phyloP scores from a whole-genome alignment of 2,888 invertebrate genomes.

The Epistrophe eligans region DNA sequence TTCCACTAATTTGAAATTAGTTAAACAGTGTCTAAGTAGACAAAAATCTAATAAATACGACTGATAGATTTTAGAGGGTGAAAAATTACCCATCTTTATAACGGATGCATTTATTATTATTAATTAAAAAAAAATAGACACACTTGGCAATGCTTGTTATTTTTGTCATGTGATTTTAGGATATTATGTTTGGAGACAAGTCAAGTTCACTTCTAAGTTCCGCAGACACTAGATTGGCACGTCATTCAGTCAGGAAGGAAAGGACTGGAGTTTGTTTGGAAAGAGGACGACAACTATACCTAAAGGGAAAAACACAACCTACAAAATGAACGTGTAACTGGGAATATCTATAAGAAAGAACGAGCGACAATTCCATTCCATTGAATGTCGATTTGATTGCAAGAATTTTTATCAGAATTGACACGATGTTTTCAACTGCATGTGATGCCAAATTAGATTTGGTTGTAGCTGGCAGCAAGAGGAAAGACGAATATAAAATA shows the following conservation, averaged over 20 bases:
- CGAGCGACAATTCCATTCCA: constrained; percentile 38
- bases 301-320: background rate
- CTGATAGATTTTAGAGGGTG: no score
- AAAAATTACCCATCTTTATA: no score
- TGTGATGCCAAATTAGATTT: constrained; percentile 64
- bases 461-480: background rate
- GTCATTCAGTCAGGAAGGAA: constrained; percentile 3
- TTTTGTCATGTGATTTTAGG: background rate
- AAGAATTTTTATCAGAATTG: constrained; percentile 63
- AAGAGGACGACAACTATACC: background rate
- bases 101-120: no score
- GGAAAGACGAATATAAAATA: background rate
- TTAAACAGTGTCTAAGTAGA: no score
- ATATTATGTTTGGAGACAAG: constrained; percentile 49
- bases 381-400: constrained; percentile 68
- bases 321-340: constrained; percentile 35
- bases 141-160: background rate
- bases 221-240: constrained; percentile 49
- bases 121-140: background rate
- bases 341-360: constrained; percentile 4
- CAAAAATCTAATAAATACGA: no score
- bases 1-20: no score
- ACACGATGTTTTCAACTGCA: constrained; percentile 65
- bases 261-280: background rate
- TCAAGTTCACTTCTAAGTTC: constrained; percentile 56